A percentile compares a stretch with the other conserved stretches of the same genome.
Evolutionary conservation across 2,888 invertebrate genomes (phyloP).

Genomic region (Pristionchus exspectatus): DNA sequence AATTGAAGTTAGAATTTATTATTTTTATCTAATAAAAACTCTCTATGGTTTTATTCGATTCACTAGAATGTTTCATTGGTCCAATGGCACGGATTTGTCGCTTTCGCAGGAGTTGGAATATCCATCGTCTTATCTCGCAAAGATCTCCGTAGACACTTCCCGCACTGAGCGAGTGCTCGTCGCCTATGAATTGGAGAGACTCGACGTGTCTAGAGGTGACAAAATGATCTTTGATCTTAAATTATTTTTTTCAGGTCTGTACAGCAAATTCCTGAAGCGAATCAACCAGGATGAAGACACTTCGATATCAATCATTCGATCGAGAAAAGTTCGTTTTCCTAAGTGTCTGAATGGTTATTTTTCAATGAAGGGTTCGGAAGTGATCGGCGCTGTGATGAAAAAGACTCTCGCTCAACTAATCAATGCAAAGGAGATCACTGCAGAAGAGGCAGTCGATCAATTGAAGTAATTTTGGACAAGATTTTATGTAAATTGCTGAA

Average conservation of each 20-base stretch:
- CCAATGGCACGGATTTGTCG: too few species aligned
- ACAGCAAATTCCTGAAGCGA: neutral
- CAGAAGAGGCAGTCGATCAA: neutral
- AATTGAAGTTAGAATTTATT: neutral
- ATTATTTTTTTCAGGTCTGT: neutral
- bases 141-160: neutral
- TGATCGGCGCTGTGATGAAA: constrained; percentile 3
- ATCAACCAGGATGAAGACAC: constrained; percentile 4
- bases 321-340: neutral
- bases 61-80: neutral
- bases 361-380: neutral
- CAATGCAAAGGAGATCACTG: neutral
- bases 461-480: neutral
- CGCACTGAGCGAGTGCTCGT: constrained; percentile 25
- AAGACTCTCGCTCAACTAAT: constrained; percentile 7
- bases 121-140: neutral
- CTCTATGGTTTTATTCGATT: neutral
- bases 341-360: neutral
- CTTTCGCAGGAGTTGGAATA: neutral
- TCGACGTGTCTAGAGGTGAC: constrained; percentile 12
- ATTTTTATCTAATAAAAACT: neutral
- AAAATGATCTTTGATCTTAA: neutral
- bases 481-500: neutral
- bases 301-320: neutral
- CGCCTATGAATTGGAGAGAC: neutral